These are phyloP conservation scores for Petrocephalus microphthalmus DNA, from an alignment of 2,113 vertebrate species.

Conservation along the genomic window DNA sequence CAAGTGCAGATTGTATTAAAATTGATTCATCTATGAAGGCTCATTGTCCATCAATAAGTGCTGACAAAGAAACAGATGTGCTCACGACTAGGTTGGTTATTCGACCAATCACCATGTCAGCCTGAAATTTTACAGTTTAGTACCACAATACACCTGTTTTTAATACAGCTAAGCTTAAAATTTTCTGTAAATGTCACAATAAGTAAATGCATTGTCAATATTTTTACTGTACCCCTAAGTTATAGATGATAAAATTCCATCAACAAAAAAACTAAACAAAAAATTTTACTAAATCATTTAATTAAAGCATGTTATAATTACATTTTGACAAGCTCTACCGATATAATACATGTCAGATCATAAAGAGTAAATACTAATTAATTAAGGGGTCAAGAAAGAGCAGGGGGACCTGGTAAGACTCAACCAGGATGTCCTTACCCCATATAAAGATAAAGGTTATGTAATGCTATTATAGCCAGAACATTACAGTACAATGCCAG, in stretches of 20 bases:
- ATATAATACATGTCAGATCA: background rate
- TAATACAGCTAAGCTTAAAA: background rate
- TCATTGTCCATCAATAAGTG: background rate
- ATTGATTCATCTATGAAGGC: constrained; percentile 10
- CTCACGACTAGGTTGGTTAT: background rate
- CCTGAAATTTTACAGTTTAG: background rate
- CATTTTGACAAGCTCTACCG: background rate
- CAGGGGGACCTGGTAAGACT: background rate
- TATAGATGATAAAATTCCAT: background rate
- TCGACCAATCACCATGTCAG: background rate
- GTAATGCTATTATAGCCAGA: background rate
- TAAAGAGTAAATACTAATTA: background rate
- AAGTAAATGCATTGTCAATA: background rate
- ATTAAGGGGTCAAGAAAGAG: background rate
- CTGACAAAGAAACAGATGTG: constrained; percentile 19
- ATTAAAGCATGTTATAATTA: background rate
- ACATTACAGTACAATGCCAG: background rate
- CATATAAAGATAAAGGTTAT: background rate
- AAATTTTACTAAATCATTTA: background rate
- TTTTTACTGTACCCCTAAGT: background rate
- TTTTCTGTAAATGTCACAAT: background rate
- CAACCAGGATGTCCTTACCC: background rate
- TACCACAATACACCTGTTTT: background rate
- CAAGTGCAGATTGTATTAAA: constrained; percentile 10
- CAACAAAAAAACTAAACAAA: too few relatives aligned